phyloP scores from a whole-genome alignment of 2,113 vertebrate species.

The Passer domesticus region DNA sequence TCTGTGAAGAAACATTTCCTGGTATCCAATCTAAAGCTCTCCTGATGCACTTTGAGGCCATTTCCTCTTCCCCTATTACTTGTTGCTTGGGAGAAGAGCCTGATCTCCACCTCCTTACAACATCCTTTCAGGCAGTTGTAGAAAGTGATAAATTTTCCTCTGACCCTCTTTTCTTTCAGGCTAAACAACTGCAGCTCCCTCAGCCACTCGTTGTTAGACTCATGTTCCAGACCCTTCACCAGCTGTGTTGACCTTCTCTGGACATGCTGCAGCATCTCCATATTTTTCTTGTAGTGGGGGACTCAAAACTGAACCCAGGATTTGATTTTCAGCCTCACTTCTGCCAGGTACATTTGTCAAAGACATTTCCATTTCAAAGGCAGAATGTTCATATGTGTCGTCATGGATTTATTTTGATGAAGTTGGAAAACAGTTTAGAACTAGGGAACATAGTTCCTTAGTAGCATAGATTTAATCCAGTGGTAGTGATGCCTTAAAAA shows the following conservation, averaged over 20 bases:
- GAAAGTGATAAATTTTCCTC: neutral
- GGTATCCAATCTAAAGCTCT: neutral
- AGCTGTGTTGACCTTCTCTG: neutral
- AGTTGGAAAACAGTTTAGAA: neutral
- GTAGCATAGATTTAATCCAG: neutral
- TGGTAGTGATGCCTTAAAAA: neutral
- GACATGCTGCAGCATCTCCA: fast-evolving
- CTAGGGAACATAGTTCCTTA: neutral
- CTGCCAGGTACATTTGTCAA: neutral
- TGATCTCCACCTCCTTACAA: fast-evolving
- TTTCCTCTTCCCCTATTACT: neutral
- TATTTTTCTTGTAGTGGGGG: neutral
- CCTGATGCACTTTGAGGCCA: neutral
- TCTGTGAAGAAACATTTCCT: neutral
- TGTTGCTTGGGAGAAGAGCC: neutral
- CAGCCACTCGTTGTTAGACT: neutral
- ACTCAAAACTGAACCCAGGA: neutral
- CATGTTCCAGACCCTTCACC: neutral
- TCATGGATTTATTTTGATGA: neutral
- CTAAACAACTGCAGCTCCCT: neutral
- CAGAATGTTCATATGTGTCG: neutral
- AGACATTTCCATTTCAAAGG: neutral
- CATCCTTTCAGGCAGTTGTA: neutral
- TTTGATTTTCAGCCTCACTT: neutral
- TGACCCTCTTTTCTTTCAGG: neutral